Conservation (phyloP, 2,113 vertebrate species). For the chimpanzee (Pan troglodytes) region NHGRI_mPanTro3-v2.1_pri NC_072410.2:94472001-94472500, state of each 20-base stretch:
- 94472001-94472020: background rate
- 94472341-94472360: too few relatives aligned
- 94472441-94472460: background rate
- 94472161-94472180: background rate
- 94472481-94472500: too few relatives aligned
- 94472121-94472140: background rate
- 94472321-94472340: background rate
- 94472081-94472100: background rate
- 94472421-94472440: background rate
- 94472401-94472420: background rate
- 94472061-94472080: background rate
- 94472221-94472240: constrained; percentile 42
- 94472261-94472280: too few relatives aligned
- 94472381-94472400: background rate
- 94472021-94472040: background rate
- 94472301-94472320: too few relatives aligned
- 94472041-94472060: background rate
- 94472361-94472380: background rate
- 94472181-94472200: background rate
- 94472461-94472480: too few relatives aligned
- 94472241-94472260: background rate
- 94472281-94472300: background rate
- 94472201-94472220: background rate
- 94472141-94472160: background rate
- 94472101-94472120: background rate